Evolutionary conservation across 2,888 invertebrate genomes (phyloP).

Genomic region (Eristalis intricaria): DNA sequence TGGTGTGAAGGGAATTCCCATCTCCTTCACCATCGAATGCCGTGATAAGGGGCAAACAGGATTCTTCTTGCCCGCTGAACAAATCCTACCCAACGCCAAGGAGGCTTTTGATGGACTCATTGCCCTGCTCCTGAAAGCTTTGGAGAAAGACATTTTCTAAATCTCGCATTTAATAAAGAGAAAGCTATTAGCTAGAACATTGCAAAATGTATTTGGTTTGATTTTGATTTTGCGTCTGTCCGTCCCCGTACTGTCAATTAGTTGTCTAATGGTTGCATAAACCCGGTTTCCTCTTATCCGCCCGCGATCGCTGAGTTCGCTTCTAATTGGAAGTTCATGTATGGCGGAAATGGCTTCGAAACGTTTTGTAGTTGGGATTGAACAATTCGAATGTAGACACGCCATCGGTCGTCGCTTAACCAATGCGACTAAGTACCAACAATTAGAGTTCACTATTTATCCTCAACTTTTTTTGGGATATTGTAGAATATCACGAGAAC

Average conservation of each 20-base stretch:
- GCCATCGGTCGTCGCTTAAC: neutral
- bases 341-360: neutral
- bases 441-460: neutral
- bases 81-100: constrained; percentile 84
- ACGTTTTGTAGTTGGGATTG: constrained; percentile 18
- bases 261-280: too few relatives aligned
- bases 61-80: constrained; percentile 85
- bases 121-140: constrained; percentile 38
- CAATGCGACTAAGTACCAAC: neutral
- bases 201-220: neutral
- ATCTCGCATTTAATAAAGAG: neutral
- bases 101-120: constrained; percentile 83
- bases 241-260: too few relatives aligned
- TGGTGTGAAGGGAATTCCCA: constrained; percentile 81
- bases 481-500: neutral
- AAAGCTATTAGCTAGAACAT: neutral
- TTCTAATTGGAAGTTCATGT: neutral
- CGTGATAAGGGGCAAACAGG: constrained; percentile 87
- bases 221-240: neutral
- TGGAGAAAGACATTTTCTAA: neutral
- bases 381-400: neutral
- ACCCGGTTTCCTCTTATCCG: neutral
- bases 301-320: neutral
- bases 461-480: neutral
- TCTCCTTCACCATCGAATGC: constrained; percentile 82